Base-by-base conservation (phyloP, 2,797 vertebrate genomes). In the Toxotes lorentzi region DNA sequence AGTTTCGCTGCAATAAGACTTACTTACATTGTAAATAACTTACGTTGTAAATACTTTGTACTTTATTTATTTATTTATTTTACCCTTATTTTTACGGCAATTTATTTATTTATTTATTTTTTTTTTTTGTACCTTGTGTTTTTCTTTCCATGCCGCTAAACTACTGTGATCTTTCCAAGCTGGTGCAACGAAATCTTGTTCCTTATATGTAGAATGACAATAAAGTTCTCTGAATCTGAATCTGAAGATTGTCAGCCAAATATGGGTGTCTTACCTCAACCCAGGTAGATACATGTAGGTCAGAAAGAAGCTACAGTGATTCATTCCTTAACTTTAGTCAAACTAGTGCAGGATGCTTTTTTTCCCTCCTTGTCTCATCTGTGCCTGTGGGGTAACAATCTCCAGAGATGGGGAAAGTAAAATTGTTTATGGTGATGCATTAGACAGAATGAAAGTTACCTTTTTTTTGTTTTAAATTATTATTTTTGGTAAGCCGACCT, bases 261-360 rank as follows among this genome's bases (percentile, higher is more conserved):
- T 56, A 76, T n/a, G 11, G 58, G 60, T 62, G 48, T 85, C 78
- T 88, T 58, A 72, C 66, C 82, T 74, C 73, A 78, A 48, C 41
- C 34, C 70, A 71, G 78, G 82, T 73, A 78, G 66, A 84, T 57
- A 38, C 51, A 82, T 78, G 54, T 45, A 68, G 60, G 79, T 86
- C 59, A 76, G 59, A 83, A 79, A 75, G 21, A 67, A 69, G 54
- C 76, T 59, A 65, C 76, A 10, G 23, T 27, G 43, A 81, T 47
- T 81, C 30, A 67, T 82, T 70, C 14, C n/a, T 57, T 23, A 58
- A 70, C 70, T 38, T 75, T n/a, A 70, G 35, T 14, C 13, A 1
- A 73, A 70, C 17, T 53, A 16, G 34, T 32, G 11, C 35, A 58
- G n/a, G 32, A 13, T 24, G 14, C 7, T 10, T 43, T 45, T 47